A percentile compares a stretch with the other conserved stretches of the same genome.
Conservation (phyloP, 2,888 invertebrate species). For the Acrobasis suavella region DNA sequence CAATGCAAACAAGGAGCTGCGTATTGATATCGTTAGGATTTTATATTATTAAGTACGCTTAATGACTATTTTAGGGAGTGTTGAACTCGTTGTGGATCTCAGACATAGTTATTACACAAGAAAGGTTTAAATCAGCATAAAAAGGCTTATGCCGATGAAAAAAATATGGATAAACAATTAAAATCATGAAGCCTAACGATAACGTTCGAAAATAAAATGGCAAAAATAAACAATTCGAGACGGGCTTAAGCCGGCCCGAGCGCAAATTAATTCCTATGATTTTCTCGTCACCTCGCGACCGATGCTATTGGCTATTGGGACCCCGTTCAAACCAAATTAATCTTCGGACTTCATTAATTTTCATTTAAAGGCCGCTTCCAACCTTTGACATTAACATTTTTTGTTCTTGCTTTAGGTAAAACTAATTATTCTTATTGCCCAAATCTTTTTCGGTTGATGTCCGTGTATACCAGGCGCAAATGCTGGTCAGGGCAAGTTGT, state of each 20-base stretch:
- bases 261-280: slow-evolving; percentile 43
- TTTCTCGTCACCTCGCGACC: slow-evolving; percentile 38
- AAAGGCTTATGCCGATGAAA: too few relatives aligned
- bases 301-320: slow-evolving; percentile 45
- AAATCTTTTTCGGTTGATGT: neutral
- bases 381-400: slow-evolving; percentile 21
- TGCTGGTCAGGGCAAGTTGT: too few relatives aligned
- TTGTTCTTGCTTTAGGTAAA: neutral
- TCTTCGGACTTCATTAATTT: slow-evolving; percentile 52
- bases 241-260: neutral
- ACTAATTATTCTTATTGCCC: neutral
- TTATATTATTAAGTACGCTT: too few relatives aligned
- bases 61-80: too few relatives aligned
- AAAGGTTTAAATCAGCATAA: too few relatives aligned
- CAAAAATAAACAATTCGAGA: slow-evolving; percentile 13
- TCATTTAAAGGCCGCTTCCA: slow-evolving; percentile 42
- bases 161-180: neutral
- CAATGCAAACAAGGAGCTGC: too few relatives aligned
- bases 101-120: too few relatives aligned
- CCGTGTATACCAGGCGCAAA: neutral
- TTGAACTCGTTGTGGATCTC: too few relatives aligned
- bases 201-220: slow-evolving; percentile 8
- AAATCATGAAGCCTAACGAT: neutral
- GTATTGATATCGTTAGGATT: too few relatives aligned
- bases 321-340: slow-evolving; percentile 49